Evolutionary conservation across 2,797 vertebrate genomes (phyloP).

Genomic region (Sebastes taczanowskii): DNA sequence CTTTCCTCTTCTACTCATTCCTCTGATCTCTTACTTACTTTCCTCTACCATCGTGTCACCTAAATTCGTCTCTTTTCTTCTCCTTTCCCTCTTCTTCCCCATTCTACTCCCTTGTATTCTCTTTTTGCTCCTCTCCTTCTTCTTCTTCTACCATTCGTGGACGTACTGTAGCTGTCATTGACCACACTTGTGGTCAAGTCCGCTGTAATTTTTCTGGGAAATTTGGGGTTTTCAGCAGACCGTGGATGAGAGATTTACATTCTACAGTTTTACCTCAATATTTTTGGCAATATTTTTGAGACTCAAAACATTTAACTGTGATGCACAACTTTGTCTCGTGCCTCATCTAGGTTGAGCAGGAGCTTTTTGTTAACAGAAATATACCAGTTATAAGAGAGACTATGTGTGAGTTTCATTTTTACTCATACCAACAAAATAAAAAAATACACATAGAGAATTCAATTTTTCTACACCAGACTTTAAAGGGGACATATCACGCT

Average conservation of each 20-base stretch:
- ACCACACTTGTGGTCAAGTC: not conserved
- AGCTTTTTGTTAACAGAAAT: fast-evolving
- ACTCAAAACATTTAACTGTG: not conserved
- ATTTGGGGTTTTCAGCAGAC: not conserved
- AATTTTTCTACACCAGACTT: not conserved
- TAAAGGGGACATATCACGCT: too few relatives aligned
- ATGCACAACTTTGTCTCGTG: not conserved
- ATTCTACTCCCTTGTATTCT: not conserved
- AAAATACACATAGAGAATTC: not conserved
- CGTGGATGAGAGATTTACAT: not conserved
- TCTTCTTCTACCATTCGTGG: not conserved
- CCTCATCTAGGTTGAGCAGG: not conserved
- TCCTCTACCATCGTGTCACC: not conserved
- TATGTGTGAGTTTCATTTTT: not conserved
- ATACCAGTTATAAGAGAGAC: not conserved
- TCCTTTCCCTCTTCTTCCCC: not conserved
- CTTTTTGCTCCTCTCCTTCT: not conserved
- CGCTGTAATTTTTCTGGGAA: not conserved
- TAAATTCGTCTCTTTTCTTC: not conserved
- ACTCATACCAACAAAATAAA: not conserved
- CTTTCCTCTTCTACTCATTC: not conserved
- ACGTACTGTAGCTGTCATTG: too few relatives aligned
- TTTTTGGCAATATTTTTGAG: not conserved
- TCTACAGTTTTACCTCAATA: not conserved
- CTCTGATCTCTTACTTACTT: not conserved